Base-by-base conservation (phyloP, 2,113 vertebrate species). In the Hydropotes inermis region DNA sequence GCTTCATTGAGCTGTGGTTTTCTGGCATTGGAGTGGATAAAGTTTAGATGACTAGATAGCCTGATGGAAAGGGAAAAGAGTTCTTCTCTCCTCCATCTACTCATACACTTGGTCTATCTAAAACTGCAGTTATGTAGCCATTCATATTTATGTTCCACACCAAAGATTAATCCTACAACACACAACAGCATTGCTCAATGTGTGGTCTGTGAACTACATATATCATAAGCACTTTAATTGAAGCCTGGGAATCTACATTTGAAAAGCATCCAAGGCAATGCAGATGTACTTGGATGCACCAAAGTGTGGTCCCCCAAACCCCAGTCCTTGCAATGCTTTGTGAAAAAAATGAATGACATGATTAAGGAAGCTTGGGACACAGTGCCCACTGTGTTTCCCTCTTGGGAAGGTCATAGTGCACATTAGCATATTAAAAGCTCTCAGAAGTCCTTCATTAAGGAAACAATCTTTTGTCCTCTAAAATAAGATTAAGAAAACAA, bases 171-270 rank as follows among this genome's bases (percentile, higher is more conserved):
- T 78, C 14, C n/a, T 45, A 61, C 28, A 60, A 3, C 23, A 91
- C 76, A 95, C 1, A 91, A 27, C 61, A 88, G 19, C 43, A 93
- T 89, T 97, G 97, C n/a, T 96, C 55, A 92, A 58, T 74, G 61
- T 94, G 21, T 95, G 23, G 33, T 76, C 25, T 39, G 16, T 95
- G 45, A 95, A 87, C 54, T 83, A 52, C 23, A 11, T 58, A 70
- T 39, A 81, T 58, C 27, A 70, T 79, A 94, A 94, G 55, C 55
- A 93, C 61, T 89, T 94, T 79, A 89, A 14, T 47, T 23, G 54
- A 78, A 52, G 36, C 45, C 67, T 91, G 19, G 74, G 23, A 83
- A 45, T 86, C 39, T 93, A 36, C 76, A 87, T 89, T 95, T 84
- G 54, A 85, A 97, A 96, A 96, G 6, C 9, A 89, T 57, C 52